Conservation (phyloP, 2,888 invertebrate species). For the Cremastinae sp. region DNA sequence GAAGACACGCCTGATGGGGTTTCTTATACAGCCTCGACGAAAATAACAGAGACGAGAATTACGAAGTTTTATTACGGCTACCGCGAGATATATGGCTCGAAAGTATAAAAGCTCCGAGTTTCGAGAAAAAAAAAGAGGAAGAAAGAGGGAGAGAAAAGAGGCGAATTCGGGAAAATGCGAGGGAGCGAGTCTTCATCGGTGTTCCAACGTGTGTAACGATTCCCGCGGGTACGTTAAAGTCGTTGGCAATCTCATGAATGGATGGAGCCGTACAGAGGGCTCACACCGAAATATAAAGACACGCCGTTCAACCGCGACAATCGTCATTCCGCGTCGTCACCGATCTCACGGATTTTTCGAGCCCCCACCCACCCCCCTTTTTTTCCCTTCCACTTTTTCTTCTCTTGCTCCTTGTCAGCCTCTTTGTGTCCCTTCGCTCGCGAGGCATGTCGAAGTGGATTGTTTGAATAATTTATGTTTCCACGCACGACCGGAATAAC, state of each 20-base stretch:
- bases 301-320: slow-evolving; percentile 55
- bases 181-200: not conserved
- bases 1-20: slow-evolving; percentile 32
- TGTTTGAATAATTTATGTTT: slow-evolving; percentile 60
- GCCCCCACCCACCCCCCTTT: not conserved
- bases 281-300: slow-evolving; percentile 34
- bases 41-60: slow-evolving; percentile 52
- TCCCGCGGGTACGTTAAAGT: slow-evolving; percentile 59
- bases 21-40: slow-evolving; percentile 13
- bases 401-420: no score
- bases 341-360: slow-evolving; percentile 11
- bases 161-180: slow-evolving; percentile 5
- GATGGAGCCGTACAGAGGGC: slow-evolving; percentile 44
- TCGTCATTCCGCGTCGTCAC: slow-evolving; percentile 60
- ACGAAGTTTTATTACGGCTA: slow-evolving; percentile 56
- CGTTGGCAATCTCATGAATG: slow-evolving; percentile 60
- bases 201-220: not conserved
- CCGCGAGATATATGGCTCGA: slow-evolving; percentile 47
- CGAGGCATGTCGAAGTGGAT: slow-evolving; percentile 53
- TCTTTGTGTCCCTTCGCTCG: slow-evolving; percentile 14
- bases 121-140: not conserved
- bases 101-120: slow-evolving; percentile 49
- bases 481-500: slow-evolving; percentile 35
- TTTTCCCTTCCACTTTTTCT: not conserved
- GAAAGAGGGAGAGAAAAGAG: slow-evolving; percentile 6